Evolutionary conservation across 2,113 vertebrate genomes (phyloP).

Genomic region (Serinus canaria): DNA sequence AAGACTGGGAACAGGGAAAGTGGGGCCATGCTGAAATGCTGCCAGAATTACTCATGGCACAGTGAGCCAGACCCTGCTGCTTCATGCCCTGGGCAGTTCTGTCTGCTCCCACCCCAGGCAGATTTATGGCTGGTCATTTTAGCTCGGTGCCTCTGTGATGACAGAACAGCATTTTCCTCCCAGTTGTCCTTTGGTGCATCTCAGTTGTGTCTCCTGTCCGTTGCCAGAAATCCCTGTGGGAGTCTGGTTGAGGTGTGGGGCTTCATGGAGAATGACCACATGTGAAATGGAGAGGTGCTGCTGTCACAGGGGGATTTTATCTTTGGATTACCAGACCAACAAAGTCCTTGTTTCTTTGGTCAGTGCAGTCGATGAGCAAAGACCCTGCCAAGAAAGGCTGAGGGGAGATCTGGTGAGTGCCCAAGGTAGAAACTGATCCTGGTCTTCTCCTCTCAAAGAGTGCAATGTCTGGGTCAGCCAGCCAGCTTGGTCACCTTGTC

Average conservation of each 20-base stretch:
- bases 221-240: neutral
- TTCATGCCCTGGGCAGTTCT: neutral
- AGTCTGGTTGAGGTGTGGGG: neutral
- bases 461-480: neutral
- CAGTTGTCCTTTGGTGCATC: neutral
- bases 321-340: neutral
- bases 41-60: neutral
- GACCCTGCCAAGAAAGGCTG: neutral
- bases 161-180: neutral
- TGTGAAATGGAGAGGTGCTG: neutral
- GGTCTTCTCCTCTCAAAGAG: neutral
- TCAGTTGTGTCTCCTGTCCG: fast-evolving
- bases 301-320: neutral
- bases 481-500: neutral
- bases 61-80: neutral
- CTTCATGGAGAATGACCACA: neutral
- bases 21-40: neutral
- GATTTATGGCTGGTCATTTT: neutral
- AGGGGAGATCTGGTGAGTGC: neutral
- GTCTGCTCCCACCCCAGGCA: neutral
- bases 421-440: neutral
- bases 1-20: neutral
- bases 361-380: fast-evolving
- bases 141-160: neutral
- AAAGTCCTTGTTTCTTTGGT: neutral